A percentile compares a stretch with the other conserved stretches of the same genome.
These are phyloP conservation scores for Florisuga fusca DNA, from an alignment of 2,797 vertebrate species.

Conservation along the genomic window DNA sequence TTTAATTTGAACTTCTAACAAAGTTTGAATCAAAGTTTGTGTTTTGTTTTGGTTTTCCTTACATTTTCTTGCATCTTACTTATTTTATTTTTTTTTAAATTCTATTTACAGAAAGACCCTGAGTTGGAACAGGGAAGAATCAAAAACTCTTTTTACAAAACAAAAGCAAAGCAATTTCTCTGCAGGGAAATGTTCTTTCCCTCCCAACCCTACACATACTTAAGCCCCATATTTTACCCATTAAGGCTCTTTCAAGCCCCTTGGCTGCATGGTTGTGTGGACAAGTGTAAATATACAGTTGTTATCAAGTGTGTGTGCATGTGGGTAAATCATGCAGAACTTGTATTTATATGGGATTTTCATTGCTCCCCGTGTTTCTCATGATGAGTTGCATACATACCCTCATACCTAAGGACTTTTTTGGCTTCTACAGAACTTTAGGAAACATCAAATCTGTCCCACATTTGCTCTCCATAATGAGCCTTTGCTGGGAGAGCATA, in stretches of 20 bases:
- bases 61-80: background rate
- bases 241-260: background rate
- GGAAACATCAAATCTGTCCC: background rate
- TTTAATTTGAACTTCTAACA: background rate
- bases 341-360: background rate
- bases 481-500: background rate
- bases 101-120: background rate
- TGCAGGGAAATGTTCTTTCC: background rate
- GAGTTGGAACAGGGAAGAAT: background rate
- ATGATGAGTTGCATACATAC: background rate
- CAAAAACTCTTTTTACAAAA: background rate
- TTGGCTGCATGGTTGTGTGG: background rate
- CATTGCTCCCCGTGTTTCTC: background rate
- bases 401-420: fast-evolving
- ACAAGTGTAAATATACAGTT: background rate
- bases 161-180: background rate
- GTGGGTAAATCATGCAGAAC: background rate
- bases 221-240: background rate
- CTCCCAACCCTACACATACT: background rate
- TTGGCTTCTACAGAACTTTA: background rate
- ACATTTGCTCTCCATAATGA: background rate
- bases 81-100: background rate
- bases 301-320: background rate
- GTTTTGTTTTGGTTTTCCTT: background rate
- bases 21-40: background rate